Conservation (phyloP, 2,797 vertebrate species). For the Tadarida brasiliensis region DNA sequence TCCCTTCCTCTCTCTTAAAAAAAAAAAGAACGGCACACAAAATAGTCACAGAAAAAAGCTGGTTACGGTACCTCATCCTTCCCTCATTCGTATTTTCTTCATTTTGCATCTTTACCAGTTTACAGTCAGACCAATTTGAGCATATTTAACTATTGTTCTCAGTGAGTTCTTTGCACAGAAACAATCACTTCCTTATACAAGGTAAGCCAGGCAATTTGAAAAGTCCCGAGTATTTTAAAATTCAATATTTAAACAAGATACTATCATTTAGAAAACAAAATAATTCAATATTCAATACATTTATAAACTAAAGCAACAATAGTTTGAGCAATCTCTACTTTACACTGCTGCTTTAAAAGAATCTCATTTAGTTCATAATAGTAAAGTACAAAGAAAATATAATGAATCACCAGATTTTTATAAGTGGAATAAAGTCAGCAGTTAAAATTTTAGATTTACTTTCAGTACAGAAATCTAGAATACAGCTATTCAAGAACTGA, state of each 20-base stretch:
- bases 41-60: background rate
- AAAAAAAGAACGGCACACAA: background rate
- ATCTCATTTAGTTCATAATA: background rate
- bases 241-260: background rate
- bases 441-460: background rate
- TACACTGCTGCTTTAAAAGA: background rate
- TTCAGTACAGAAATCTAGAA: background rate
- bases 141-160: background rate
- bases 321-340: background rate
- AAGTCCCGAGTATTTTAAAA: background rate
- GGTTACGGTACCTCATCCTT: background rate
- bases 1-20: too few species aligned
- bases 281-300: background rate
- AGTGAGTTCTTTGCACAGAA: background rate
- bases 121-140: background rate
- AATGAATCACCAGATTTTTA: background rate
- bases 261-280: background rate
- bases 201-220: background rate
- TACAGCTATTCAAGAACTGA: background rate
- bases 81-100: background rate
- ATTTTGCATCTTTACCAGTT: background rate
- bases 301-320: background rate
- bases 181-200: background rate
- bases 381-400: background rate
- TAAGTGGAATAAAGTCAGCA: background rate